Evolutionary conservation across 2,797 vertebrate genomes (phyloP).

Genomic region (Parauchenoglanis punctatus): DNA sequence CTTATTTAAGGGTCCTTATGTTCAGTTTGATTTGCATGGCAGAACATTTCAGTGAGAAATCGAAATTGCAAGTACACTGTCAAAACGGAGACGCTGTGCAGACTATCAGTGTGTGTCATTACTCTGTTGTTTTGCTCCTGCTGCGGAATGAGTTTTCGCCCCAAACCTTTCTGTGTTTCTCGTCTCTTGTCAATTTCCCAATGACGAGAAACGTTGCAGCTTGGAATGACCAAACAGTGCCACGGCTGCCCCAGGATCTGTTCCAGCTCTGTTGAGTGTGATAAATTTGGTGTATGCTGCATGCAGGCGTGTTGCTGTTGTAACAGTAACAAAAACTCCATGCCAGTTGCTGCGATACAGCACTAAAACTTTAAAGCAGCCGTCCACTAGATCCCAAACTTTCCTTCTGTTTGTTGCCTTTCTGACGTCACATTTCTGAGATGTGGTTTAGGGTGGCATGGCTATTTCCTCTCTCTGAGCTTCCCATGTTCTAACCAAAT

Average conservation of each 20-base stretch:
- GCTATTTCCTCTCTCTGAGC: background rate
- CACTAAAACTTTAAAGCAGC: constrained; percentile 28
- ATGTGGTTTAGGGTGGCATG: background rate
- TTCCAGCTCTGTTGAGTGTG: constrained; percentile 14
- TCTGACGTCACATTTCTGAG: constrained; percentile 2
- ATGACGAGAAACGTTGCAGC: constrained; percentile 12
- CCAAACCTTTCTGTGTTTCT: constrained; percentile 20
- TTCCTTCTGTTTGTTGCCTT: constrained; percentile 5
- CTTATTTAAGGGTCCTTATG: background rate
- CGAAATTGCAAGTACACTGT: constrained; percentile 17
- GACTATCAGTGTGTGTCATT: constrained; percentile 23
- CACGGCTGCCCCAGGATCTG: constrained; percentile 34
- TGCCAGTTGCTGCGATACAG: constrained; percentile 13
- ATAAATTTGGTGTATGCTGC: constrained; percentile 21
- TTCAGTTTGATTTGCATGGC: constrained; percentile 39
- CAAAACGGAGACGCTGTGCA: constrained; percentile 11
- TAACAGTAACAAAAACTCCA: constrained; percentile 18
- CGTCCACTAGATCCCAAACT: constrained; percentile 4
- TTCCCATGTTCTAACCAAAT: constrained; percentile 14
- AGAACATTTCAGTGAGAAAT: constrained; percentile 16
- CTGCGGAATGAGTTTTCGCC: constrained; percentile 25
- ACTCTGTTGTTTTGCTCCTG: constrained; percentile 26
- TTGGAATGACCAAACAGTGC: constrained; percentile 40
- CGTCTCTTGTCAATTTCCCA: constrained; percentile 17
- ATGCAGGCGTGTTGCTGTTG: constrained; percentile 1